Evolutionary conservation across 2,113 vertebrate genomes (phyloP).

Genomic region (Callorhinus ursinus): DNA sequence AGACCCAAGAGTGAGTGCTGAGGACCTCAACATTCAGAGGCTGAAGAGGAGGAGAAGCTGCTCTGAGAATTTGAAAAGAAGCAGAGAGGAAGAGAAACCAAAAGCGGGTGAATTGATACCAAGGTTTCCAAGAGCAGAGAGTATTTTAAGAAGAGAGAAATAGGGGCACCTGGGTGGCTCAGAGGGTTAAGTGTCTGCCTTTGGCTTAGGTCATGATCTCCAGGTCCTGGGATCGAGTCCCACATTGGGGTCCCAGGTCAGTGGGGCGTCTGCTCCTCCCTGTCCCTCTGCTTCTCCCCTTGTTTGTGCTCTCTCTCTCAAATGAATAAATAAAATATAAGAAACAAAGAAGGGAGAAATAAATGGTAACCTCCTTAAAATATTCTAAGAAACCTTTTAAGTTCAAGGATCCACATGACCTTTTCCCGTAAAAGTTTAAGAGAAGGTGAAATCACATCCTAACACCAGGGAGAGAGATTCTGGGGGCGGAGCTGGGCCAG

Average conservation of each 20-base stretch:
- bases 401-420: background rate
- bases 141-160: background rate
- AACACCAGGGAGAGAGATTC: background rate
- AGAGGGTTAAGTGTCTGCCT: too few relatives aligned
- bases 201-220: background rate
- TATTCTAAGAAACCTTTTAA: background rate
- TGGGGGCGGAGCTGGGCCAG: background rate
- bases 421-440: background rate
- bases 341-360: background rate
- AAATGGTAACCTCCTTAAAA: background rate
- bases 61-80: conserved; percentile 18
- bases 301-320: background rate
- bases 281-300: background rate
- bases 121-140: background rate
- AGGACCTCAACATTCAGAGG: background rate
- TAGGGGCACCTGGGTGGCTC: background rate
- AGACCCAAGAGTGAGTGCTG: background rate
- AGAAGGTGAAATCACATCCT: background rate
- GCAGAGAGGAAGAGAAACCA: background rate
- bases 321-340: background rate
- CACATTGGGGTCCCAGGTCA: background rate
- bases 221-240: background rate
- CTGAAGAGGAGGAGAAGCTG: background rate
- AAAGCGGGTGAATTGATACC: background rate
- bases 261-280: background rate